These are phyloP conservation scores for Xiphophorus hellerii DNA, from an alignment of 2,113 vertebrate genomes.

Conservation along the genomic window DNA sequence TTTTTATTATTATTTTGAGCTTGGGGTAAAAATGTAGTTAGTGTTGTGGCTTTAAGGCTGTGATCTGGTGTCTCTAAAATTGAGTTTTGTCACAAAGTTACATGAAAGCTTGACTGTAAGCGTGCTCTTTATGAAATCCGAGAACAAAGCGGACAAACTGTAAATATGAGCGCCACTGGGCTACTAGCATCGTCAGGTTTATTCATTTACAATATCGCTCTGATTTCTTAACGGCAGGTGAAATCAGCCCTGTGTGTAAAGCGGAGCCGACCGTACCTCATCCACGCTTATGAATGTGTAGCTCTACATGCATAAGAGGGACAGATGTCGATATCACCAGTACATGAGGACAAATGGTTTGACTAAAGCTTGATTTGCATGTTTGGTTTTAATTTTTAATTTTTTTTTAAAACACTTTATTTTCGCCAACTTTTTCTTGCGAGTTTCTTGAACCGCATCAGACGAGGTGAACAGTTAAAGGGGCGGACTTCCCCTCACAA, in stretches of 20 bases:
- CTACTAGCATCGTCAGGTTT: slow-evolving; percentile 43
- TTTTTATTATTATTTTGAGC: not conserved
- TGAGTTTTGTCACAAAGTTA: slow-evolving; percentile 22
- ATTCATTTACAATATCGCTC: slow-evolving; percentile 44
- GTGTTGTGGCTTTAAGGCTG: slow-evolving; percentile 6
- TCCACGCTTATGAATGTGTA: slow-evolving; percentile 61
- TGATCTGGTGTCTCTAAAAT: slow-evolving; percentile 24
- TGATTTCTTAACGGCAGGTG: slow-evolving; percentile 14
- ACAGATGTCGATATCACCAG: slow-evolving; percentile 21
- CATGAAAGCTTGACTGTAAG: slow-evolving; percentile 30
- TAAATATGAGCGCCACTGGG: slow-evolving; percentile 51
- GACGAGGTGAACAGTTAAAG: slow-evolving; percentile 24
- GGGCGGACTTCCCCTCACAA: slow-evolving; percentile 20
- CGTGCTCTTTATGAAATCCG: slow-evolving; percentile 52
- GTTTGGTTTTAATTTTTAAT: not conserved
- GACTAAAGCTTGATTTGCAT: slow-evolving; percentile 42
- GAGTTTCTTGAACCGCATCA: slow-evolving; percentile 37
- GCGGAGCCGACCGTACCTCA: slow-evolving; percentile 54
- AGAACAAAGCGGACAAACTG: slow-evolving; percentile 37
- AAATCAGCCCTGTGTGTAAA: slow-evolving; percentile 20
- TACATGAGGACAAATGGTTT: slow-evolving; percentile 20
- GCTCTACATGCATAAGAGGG: slow-evolving; percentile 22
- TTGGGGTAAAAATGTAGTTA: not conserved
- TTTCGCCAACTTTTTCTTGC: slow-evolving; percentile 21
- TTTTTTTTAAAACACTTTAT: not conserved